Conservation (phyloP, 2,888 invertebrate species). For the Eustalomyia histrio region DNA sequence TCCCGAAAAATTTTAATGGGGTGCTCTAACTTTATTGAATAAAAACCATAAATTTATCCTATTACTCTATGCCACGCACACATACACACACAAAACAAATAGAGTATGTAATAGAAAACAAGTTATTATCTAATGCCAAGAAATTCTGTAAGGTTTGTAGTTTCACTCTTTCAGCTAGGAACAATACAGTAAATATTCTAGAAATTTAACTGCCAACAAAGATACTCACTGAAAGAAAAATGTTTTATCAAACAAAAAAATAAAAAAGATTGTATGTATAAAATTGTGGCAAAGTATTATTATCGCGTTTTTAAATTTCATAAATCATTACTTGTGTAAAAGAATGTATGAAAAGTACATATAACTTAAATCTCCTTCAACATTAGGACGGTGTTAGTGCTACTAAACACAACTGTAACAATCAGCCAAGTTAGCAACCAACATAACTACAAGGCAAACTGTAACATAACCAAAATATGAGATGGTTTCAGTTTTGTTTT, state of each 20-base stretch:
- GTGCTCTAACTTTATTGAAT: no score
- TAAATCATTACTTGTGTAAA: slow-evolving; percentile 66
- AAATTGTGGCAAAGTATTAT: slow-evolving; percentile 65
- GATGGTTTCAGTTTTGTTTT: slow-evolving; percentile 48
- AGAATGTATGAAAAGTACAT: slow-evolving; percentile 20
- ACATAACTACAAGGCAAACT: slow-evolving; percentile 56
- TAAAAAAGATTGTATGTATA: slow-evolving; percentile 18
- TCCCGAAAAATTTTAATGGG: no score
- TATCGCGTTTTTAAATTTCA: slow-evolving; percentile 67
- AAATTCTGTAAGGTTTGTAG: neutral
- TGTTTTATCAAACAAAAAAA: slow-evolving; percentile 34
- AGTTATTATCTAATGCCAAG: slow-evolving; percentile 35
- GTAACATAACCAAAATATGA: slow-evolving; percentile 60
- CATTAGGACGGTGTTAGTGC: slow-evolving; percentile 19
- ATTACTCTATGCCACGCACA: no score
- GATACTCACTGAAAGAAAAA: slow-evolving; percentile 61
- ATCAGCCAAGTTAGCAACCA: slow-evolving; percentile 56
- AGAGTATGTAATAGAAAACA: neutral
- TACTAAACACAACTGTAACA: slow-evolving; percentile 50
- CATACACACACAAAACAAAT: no score
- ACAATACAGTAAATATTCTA: slow-evolving; percentile 22
- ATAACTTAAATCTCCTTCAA: neutral
- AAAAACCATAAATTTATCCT: no score
- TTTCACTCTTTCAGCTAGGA: slow-evolving; percentile 16
- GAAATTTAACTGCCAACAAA: slow-evolving; percentile 64